Evolutionary conservation across 1,140 invertebrate genomes (phyloP), one percentile per base, ranked within the genome.

Genomic region (Nasonia vitripennis): DNA sequence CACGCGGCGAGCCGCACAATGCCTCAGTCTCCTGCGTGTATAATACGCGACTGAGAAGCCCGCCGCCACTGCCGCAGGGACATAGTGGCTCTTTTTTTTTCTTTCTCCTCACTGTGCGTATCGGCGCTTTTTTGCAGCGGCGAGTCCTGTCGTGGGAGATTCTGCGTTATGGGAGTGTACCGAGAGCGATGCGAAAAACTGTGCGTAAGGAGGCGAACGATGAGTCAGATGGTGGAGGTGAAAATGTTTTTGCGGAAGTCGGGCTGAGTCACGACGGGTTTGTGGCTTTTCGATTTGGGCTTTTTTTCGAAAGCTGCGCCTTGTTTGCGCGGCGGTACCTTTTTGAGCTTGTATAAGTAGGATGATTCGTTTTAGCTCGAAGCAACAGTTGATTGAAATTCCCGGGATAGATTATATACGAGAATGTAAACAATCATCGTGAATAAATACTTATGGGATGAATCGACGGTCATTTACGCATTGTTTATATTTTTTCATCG

Each of bases 391-490:
- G 17, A 62, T 62, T 62, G 55, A 55, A 55, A 55, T 55, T 17
- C 51, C 51, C 12, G 17, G 51, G 51, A 17, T 12, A 4, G 81
- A 83, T 83, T 83, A 37, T 9, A 70, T 84, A 84, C 51, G 51
- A 70, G 82, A 78, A 84, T 70, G 74, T 51, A 78, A 78, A 78
- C 75, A 68, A 51, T 45, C 31, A 37, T 27, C 27, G 27, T 27
- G 70, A 78, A 78, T 78, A 78, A 78, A 84, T 78, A 78, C 70
- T 78, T 84, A 75, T 41, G 5, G 9, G 27, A 34, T 84, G 82
- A 84, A 34, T 78, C 82, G 70, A 17, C 20, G 37, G 62, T 23
- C 31, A 48, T 14, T 23, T 55, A 41, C 23, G 41, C 74, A 73
- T 84, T 71, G 14, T 71, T 62, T 73, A 62, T 20, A 7, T 41